Conservation (phyloP, 2,113 vertebrate genomes). For the Puma concolor region DNA sequence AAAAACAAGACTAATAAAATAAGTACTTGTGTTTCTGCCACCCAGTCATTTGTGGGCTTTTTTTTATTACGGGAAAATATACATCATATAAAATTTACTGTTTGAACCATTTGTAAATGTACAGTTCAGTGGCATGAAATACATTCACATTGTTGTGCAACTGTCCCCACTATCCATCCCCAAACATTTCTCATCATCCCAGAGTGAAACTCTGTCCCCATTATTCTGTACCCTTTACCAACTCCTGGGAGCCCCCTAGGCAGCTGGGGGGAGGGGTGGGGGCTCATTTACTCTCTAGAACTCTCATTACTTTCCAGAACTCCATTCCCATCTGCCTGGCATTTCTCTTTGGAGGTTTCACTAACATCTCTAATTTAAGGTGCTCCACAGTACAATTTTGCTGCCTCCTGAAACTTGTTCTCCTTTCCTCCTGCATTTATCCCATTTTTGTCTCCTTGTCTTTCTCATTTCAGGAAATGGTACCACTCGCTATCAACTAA, state of each 20-base stretch:
- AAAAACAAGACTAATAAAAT: background rate
- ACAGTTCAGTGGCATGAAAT: background rate
- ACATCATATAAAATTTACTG: background rate
- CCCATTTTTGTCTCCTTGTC: background rate
- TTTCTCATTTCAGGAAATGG: background rate
- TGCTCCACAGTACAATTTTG: background rate
- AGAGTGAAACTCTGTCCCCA: background rate
- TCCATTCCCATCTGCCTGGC: background rate
- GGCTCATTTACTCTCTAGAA: background rate
- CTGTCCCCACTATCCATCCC: background rate
- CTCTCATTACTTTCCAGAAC: background rate
- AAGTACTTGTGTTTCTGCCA: background rate
- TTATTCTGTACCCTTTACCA: background rate
- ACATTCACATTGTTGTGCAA: background rate
- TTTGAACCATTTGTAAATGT: background rate
- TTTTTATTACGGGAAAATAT: background rate
- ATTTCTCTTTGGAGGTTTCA: background rate
- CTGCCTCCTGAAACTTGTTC: background rate
- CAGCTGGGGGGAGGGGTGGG: too few relatives aligned
- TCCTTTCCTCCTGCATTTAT: background rate
- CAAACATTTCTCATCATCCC: background rate
- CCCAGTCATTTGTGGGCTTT: background rate
- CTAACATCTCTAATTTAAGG: background rate
- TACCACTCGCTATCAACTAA: background rate
- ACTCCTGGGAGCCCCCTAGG: background rate